Conservation (phyloP, 2,888 invertebrate genomes). For the Miltochrista miniata region DNA sequence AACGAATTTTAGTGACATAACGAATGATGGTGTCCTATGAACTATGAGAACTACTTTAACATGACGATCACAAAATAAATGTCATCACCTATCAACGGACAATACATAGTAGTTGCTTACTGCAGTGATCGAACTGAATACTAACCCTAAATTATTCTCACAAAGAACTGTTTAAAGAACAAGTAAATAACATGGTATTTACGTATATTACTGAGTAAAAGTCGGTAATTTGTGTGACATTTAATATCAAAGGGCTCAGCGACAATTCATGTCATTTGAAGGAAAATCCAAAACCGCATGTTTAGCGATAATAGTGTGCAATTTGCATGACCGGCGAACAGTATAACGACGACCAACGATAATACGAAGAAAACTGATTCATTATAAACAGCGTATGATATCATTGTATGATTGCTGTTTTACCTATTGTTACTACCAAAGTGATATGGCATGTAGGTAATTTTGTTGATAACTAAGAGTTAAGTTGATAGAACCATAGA, state of each 20-base stretch:
- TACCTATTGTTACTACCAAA: constrained; percentile 6
- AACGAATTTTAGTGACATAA: too few relatives aligned
- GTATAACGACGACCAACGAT: constrained; percentile 2
- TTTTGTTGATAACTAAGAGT: not conserved
- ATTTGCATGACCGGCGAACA: constrained; percentile 37
- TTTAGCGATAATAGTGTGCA: constrained; percentile 38
- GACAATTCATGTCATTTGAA: constrained; percentile 60
- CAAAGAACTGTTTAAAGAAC: constrained; percentile 4
- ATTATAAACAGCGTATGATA: constrained; percentile 22
- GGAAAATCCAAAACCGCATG: constrained; percentile 33
- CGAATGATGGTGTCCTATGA: too few relatives aligned
- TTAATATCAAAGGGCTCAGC: constrained; percentile 59
- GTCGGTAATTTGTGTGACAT: constrained; percentile 63
- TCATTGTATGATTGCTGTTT: constrained; percentile 12
- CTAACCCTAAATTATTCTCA: not conserved
- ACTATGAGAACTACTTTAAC: too few relatives aligned
- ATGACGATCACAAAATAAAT: too few relatives aligned
- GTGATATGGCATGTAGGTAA: not conserved
- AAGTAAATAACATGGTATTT: constrained; percentile 41
- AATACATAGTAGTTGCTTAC: too few relatives aligned
- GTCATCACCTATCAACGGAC: too few relatives aligned
- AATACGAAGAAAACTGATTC: constrained; percentile 9
- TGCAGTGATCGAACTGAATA: too few relatives aligned
- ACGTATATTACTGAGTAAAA: constrained; percentile 51
- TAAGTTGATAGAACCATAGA: not conserved